Conservation (phyloP, 2,888 invertebrate genomes). For the Minunthozetes semirufus region DNA sequence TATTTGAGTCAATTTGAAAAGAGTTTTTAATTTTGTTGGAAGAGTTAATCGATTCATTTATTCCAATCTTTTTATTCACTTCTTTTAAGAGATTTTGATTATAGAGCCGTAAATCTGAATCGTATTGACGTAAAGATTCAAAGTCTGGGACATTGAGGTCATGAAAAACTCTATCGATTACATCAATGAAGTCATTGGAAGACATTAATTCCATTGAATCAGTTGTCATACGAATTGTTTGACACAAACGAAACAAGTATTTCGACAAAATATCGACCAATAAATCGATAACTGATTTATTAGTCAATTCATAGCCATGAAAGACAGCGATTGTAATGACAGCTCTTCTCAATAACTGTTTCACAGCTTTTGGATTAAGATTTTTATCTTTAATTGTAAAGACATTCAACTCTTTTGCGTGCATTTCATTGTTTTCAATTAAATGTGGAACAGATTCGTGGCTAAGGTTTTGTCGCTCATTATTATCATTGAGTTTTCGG, state of each 20-base stretch:
- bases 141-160: conserved; percentile 33
- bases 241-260: conserved; percentile 10
- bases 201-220: neutral
- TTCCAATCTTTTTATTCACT: neutral
- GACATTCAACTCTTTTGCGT: neutral
- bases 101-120: neutral
- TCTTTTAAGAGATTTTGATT: conserved; percentile 17
- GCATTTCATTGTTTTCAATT: neutral
- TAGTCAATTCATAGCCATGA: neutral
- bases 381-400: neutral
- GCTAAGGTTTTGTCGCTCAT: neutral
- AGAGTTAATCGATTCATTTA: conserved; percentile 7
- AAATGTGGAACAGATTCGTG: conserved; percentile 5
- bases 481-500: neutral
- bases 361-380: neutral
- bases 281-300: neutral
- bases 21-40: neutral
- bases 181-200: conserved; percentile 24
- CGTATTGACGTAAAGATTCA: conserved; percentile 23
- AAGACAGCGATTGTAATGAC: neutral
- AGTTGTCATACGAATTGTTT: neutral
- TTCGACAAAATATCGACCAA: conserved; percentile 20
- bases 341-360: conserved; percentile 15
- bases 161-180: conserved; percentile 23
- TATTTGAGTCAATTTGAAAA: neutral